A percentile compares a stretch with the other conserved stretches of the same genome.
phyloP scores from a whole-genome alignment of 2,888 invertebrate species.

The Heteromurus nitidus region DNA sequence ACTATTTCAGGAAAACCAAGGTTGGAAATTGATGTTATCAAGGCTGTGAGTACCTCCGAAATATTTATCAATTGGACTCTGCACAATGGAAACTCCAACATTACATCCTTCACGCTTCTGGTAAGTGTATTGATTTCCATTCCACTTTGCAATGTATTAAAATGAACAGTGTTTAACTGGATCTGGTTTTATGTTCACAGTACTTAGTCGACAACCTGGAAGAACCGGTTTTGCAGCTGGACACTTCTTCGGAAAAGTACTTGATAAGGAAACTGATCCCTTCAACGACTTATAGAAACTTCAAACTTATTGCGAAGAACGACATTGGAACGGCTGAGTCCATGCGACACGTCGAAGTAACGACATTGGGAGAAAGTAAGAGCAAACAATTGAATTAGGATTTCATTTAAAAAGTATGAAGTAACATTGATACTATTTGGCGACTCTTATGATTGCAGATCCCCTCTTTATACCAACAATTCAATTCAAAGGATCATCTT shows the following conservation, averaged over 20 bases:
- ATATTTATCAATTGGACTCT: constrained; percentile 90
- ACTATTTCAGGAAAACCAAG: constrained; percentile 78
- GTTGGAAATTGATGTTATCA: constrained; percentile 83
- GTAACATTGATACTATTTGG: not conserved
- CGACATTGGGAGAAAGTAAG: constrained; percentile 80
- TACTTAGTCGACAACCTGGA: constrained; percentile 27
- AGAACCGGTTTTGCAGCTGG: constrained; percentile 39
- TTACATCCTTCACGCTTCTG: constrained; percentile 80
- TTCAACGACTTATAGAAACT: constrained; percentile 80
- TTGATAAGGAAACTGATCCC: constrained; percentile 82
- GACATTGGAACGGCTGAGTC: constrained; percentile 80
- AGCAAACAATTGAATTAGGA: not conserved
- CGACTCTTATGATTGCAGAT: constrained; percentile 77
- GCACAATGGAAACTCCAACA: constrained; percentile 84
- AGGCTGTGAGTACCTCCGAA: constrained; percentile 84
- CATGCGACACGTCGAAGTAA: constrained; percentile 78
- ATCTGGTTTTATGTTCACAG: constrained; percentile 21
- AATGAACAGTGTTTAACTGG: constrained; percentile 5
- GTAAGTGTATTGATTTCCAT: constrained; percentile 67
- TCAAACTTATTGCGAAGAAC: constrained; percentile 83
- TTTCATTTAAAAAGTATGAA: not conserved
- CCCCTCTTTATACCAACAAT: constrained; percentile 87
- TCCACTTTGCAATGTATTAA: not conserved
- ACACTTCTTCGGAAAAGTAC: constrained; percentile 7
- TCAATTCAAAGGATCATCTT: constrained; percentile 83